Conservation (phyloP, 2,113 vertebrate species). For the Laterallus jamaicensis region DNA sequence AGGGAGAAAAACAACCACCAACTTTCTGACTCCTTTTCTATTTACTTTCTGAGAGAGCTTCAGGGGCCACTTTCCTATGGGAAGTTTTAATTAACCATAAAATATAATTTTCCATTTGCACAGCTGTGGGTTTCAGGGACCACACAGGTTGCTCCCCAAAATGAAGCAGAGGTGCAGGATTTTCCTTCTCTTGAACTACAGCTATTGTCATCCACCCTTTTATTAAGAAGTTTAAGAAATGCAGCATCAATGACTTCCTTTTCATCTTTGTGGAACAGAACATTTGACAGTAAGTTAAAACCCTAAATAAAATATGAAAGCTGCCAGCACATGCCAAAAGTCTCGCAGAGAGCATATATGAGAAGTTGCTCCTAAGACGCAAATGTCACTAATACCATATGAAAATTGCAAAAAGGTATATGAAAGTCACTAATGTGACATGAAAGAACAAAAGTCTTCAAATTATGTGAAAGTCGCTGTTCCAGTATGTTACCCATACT, state of each 20-base stretch:
- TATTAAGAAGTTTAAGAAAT: constrained; percentile 48
- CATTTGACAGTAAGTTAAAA: constrained; percentile 49
- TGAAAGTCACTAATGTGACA: constrained; percentile 65
- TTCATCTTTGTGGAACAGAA: constrained; percentile 47
- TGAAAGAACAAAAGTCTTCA: constrained; percentile 67
- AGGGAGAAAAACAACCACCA: constrained; percentile 31
- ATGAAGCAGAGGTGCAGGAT: not conserved
- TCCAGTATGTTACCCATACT: constrained; percentile 30
- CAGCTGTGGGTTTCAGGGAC: not conserved
- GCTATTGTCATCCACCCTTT: not conserved
- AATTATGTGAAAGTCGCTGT: constrained; percentile 55
- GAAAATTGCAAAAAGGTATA: constrained; percentile 65
- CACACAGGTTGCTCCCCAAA: not conserved
- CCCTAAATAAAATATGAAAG: constrained; percentile 61
- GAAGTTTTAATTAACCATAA: constrained; percentile 55
- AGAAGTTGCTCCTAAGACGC: constrained; percentile 32
- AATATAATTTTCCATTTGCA: not conserved
- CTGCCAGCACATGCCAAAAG: constrained; percentile 33
- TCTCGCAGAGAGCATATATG: not conserved
- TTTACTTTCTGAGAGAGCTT: constrained; percentile 37
- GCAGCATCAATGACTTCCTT: constrained; percentile 11
- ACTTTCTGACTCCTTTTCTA: constrained; percentile 51
- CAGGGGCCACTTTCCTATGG: not conserved
- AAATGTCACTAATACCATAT: constrained; percentile 56
- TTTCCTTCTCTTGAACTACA: not conserved